Base-by-base conservation (phyloP, 2,888 invertebrate genomes). In the Carterocephalus palaemon region DNA sequence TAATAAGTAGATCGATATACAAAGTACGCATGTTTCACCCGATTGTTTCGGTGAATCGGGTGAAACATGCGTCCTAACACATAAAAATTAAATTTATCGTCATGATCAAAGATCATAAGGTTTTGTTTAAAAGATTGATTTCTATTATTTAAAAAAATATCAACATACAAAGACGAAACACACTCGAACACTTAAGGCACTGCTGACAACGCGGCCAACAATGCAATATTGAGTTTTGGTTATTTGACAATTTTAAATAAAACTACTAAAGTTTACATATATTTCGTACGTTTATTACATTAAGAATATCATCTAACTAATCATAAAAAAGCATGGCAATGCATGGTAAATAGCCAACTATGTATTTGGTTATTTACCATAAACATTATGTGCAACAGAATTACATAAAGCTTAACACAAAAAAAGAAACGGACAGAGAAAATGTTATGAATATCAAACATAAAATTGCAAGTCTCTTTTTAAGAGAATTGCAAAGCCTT, bases 251-350 rank as follows among this genome's bases (percentile, higher is more conserved):
- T 15, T 15, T 12, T 3, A 22, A 33, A 41, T 26, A 10, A 33
- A 33, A 41, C 24, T 3, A 33, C 29, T 9, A 33, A 20, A 17
- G 23, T 40, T 41, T 28, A 42, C 34, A 42, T 34, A 47, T 49
- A 46, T 48, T 48, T 46, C 20, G 47, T 41, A 49, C 46, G 39
- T 43, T 40, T 38, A 34, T 33, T 48, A 19, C 39, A 43, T 41
- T 42, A 29, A 42, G 38, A 41, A 29, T 36, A 46, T 31, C 48
- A 46, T 39, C n/a, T 41, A 48, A 20, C 32, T 43, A 43, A 39
- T 24, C 20, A 42, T 39, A 43, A 39, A 41, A 43, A 43, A 48
- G 51, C 48, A 48, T 48, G 46, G 48, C 48, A 48, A 48, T 41
- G 48, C 28, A 47, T 15, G 12, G 38, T 38, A n/a, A n/a, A n/a